Evolutionary conservation across 2,888 invertebrate species (phyloP), one percentile per base, ranked within the genome.

Genomic region (Amblyjoppa proteus): DNA sequence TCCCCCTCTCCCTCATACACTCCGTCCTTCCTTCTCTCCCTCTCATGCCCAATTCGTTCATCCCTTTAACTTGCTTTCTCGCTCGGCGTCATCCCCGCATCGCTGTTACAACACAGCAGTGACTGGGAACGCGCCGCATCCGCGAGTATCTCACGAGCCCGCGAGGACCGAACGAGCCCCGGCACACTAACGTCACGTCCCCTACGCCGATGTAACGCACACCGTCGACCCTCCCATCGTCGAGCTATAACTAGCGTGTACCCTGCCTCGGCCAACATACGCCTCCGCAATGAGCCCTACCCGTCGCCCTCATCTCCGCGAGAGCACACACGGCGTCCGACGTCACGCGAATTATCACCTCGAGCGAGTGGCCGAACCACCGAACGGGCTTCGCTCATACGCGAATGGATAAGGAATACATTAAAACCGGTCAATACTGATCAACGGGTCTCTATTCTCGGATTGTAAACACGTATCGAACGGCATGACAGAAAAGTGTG

Each of bases 11-110:
- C 74, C 61, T 70, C 53, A 69, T 83, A 25, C 61, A 25, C 56
- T n/a, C 31, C 34, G 0, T 6, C 34, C 34, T 0, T 6, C 34
- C 34, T 28, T 78, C 64, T 11, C 70, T 66, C 28, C 45, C 73
- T 77, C 64, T 68, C 66, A 31, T 51, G 53, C 61, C 71, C 69
- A 34, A 41, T 49, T 76, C 34, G 71, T 58, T 66, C 45, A 53
- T 75, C n/a, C 51, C 64, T 79, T 75, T 51, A 64, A 64, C 68
- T 64, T 58, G 75, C 75, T 25, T 69, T 66, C 66, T 74, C 85
- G 16, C 61, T 69, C 82, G 13, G 56, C 45, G 58, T 53, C 81
- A 61, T 34, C 73, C 53, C 51, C 13, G 25, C 34, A n/a, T 38
- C 49, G 41, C 38, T 49, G 58, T 79, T 76, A 71, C 79, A 79